Base-by-base conservation (phyloP, 2,888 invertebrate species). In the Diadegma fenestrale region DNA sequence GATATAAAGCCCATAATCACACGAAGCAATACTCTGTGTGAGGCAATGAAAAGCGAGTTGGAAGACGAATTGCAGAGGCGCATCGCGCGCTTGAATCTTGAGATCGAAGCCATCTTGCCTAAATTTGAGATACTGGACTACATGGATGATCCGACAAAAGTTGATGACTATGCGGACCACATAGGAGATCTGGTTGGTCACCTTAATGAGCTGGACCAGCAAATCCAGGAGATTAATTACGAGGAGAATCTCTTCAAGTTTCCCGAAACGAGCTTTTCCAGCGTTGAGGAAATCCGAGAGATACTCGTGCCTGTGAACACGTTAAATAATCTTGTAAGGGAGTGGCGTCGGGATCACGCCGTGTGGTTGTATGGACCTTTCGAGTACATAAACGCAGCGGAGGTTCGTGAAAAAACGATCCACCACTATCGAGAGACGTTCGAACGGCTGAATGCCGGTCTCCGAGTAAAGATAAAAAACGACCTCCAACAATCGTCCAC, bases 331-430 rank as follows among this genome's bases (percentile, higher is more conserved):
- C 92, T 95, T 1, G 94, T 95, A 61, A 92, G 94, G 84, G 94
- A 94, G 76, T 96, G 96, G 96, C 95, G 95, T 87, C 94, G 94
- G 86, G 94, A 95, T 61, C 94, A 95, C 89, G 95, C 94, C 85
- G 94, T 95, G 26, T 96, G 96, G 95, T 94, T 95, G 93, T 95
- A 96, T 88, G 96, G 96, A 0, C 94, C 95, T 1, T 96, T 96
- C 89, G 93, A 95, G 85, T 95, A 95, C 72, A 93, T 96, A 17
- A 94, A 95, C 88, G 94, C 95, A 0, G 93, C 94, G 61, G 88
- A 91, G n/a, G 95, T 96, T 75, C 95, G 95, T 86, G 91, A 88
- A 1, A 95, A 95, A 88, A 95, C 95, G 0, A 94, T 94, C 22
- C 94, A 94, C 82, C 95, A 92, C 75, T 88, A 92, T 12, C 91